Conservation (phyloP, 2,113 vertebrate genomes). For the Carassius gibelio region DNA sequence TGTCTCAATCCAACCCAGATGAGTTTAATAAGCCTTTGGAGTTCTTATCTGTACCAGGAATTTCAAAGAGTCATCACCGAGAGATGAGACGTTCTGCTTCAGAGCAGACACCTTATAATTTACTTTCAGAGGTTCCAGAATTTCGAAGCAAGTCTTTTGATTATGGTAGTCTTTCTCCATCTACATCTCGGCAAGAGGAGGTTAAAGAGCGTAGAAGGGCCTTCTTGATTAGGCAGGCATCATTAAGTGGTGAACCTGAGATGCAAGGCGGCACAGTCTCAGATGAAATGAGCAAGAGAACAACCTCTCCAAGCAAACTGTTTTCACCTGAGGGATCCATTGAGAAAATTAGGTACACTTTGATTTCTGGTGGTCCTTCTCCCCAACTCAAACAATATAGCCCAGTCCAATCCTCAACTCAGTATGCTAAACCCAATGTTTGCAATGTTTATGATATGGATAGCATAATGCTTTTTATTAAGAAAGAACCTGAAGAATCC, state of each 20-base stretch:
- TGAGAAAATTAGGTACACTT: slow-evolving; percentile 51
- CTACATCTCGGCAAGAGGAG: slow-evolving; percentile 67
- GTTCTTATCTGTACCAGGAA: slow-evolving; percentile 92
- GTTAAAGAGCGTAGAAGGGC: slow-evolving; percentile 87
- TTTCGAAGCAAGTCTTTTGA: slow-evolving; percentile 95
- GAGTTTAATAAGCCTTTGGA: slow-evolving; percentile 90
- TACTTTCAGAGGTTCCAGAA: slow-evolving; percentile 87
- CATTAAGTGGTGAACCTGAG: slow-evolving; percentile 91
- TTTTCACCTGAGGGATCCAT: not conserved
- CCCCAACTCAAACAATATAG: slow-evolving; percentile 68
- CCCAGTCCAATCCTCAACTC: slow-evolving; percentile 68
- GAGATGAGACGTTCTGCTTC: slow-evolving; percentile 97
- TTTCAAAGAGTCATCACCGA: slow-evolving; percentile 90
- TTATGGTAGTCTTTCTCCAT: slow-evolving; percentile 90
- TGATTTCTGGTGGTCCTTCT: slow-evolving; percentile 40
- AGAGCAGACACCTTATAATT: slow-evolving; percentile 93
- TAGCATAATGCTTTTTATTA: slow-evolving; percentile 26
- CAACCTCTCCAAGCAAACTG: slow-evolving; percentile 25
- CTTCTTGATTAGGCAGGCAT: slow-evolving; percentile 93
- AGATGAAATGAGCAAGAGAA: slow-evolving; percentile 46
- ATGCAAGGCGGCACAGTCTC: slow-evolving; percentile 70
- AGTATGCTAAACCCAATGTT: slow-evolving; percentile 69
- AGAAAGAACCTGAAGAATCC: slow-evolving; percentile 69
- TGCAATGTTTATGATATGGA: slow-evolving; percentile 76
- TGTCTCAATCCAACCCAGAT: slow-evolving; percentile 81